phyloP scores from a whole-genome alignment of 92 coral and sea anemone species.

The Heliopora coerulea region DNA sequence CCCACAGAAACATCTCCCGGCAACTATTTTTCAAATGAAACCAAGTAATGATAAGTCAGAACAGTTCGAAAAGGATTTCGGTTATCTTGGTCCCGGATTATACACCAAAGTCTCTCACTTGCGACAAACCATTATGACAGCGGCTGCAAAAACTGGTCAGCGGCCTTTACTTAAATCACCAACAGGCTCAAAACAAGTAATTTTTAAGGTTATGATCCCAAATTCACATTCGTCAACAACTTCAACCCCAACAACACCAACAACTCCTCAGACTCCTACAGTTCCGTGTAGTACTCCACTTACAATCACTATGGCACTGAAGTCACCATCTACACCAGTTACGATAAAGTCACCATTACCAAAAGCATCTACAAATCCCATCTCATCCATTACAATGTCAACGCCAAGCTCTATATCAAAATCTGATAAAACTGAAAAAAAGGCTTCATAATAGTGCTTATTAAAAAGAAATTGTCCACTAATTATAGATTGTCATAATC shows the following conservation, averaged over 20 bases:
- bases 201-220: constrained; percentile 37
- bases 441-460: too few species aligned
- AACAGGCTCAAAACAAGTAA: constrained; percentile 38
- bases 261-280: constrained; percentile 62
- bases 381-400: constrained; percentile 49
- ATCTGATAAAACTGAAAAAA: too few species aligned
- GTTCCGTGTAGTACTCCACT: constrained; percentile 69
- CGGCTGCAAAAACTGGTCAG: constrained; percentile 69
- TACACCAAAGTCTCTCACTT: constrained; percentile 82
- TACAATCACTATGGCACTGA: constrained; percentile 63
- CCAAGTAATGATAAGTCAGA: constrained; percentile 84
- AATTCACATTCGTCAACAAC: constrained; percentile 33
- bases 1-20: constrained; percentile 90
- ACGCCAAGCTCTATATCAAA: too few species aligned
- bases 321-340: constrained; percentile 53
- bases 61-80: constrained; percentile 84
- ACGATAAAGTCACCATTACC: constrained; percentile 64
- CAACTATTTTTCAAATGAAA: constrained; percentile 73
- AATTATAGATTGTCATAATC: too few species aligned
- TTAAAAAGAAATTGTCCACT: constrained; percentile 12
- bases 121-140: constrained; percentile 73
- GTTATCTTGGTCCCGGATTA: constrained; percentile 67
- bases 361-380: constrained; percentile 57
- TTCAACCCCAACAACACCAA: constrained; percentile 39
- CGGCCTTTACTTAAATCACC: constrained; percentile 37